Base-by-base conservation (phyloP, 2,888 invertebrate genomes). In the Xanthia togata region DNA sequence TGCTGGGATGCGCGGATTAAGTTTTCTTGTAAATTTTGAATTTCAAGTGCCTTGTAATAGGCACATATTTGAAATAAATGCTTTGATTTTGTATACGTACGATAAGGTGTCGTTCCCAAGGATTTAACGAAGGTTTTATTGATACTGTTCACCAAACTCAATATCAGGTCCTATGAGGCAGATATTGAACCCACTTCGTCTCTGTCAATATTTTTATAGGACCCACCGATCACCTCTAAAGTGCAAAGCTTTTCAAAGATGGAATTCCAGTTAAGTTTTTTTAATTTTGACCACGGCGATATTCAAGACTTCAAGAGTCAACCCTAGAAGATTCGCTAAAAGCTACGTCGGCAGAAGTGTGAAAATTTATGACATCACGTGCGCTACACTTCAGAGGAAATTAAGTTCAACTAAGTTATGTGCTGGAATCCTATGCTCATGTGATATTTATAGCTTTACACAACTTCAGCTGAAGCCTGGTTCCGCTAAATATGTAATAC, bases 281-380 rank as follows among this genome's bases (percentile, higher is more conserved):
- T 47, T 11, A 26, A 20, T 26, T 20, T 44, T 14, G 3, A 20
- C 26, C 11, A 41, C 50, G 38, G 31, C 17, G 41, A 55, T 44
- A 59, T 17, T 12, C 23, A 53, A 72, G 44, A 31, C 31, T 11
- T 12, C 23, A 38, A 72, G 44, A 31, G 41, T 11, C 65, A 78
- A 50, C 72, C 67, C 62, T 81, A 78, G 38, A 63, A 72, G 35
- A 62, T 89, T 87, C 89, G 90, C 89, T 88, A 89, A 81, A 73
- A 70, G 23, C 65, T 35, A 12, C 17, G 70, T 65, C 44, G 79
- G 50, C 31, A 76, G 73, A 86, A 79, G 88, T 86, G 87, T 86
- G 81, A 79, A 88, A 91, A 91, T 91, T 89, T 91, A 92, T 89
- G 89, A 88, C 87, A 86, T 90, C 89, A 91, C 89, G 87, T 88